A percentile compares a stretch with the other conserved stretches of the same genome.
phyloP scores from a whole-genome alignment of 2,113 vertebrate genomes.

The Notechis scutatus region DNA sequence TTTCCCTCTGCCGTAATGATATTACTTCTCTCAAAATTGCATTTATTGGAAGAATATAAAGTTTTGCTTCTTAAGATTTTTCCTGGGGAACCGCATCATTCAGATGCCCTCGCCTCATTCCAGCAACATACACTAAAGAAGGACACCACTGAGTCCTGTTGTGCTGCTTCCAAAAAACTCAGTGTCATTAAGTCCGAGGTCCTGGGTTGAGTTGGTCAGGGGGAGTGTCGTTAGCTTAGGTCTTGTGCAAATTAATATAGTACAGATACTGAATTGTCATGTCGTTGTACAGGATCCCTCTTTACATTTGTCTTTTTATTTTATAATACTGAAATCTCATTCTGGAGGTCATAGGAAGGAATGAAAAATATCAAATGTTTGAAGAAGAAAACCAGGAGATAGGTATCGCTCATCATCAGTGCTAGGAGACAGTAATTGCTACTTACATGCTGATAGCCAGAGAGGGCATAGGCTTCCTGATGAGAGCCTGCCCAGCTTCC shows the following conservation, averaged over 20 bases:
- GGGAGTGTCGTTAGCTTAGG: neutral
- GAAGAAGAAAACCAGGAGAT: neutral
- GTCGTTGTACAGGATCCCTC: neutral
- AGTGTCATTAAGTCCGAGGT: neutral
- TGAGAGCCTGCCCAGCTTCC: neutral
- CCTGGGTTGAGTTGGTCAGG: neutral
- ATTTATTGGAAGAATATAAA: neutral
- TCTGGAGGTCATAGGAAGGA: neutral
- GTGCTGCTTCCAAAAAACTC: neutral
- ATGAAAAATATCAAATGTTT: neutral
- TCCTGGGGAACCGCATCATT: neutral
- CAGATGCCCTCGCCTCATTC: neutral
- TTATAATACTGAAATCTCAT: neutral
- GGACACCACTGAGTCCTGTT: neutral
- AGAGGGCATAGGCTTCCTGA: neutral
- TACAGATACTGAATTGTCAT: neutral
- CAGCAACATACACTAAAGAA: neutral
- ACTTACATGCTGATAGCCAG: neutral
- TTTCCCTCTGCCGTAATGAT: neutral
- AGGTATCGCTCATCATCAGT: neutral
- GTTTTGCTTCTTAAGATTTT: neutral
- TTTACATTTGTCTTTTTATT: conserved; percentile 11
- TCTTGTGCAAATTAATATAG: neutral
- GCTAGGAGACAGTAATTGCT: neutral
- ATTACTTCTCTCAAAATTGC: neutral